Percentiles rank a stretch among this genome's conserved stretches.
Conservation (phyloP, 2,888 invertebrate species). For the Chrysolina americana region DNA sequence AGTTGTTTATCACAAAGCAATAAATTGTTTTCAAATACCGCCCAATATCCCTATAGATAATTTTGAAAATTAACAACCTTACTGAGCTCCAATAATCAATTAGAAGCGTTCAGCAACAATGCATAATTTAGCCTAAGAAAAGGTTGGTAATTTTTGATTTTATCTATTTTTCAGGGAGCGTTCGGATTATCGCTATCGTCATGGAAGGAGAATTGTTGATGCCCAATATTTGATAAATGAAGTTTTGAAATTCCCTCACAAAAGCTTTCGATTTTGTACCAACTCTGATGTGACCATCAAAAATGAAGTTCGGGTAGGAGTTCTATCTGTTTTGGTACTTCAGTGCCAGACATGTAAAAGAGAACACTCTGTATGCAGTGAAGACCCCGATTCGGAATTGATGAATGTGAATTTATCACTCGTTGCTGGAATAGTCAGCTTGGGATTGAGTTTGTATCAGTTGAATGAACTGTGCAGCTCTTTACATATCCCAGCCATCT, state of each 20-base stretch:
- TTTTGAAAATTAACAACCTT: slow-evolving; percentile 52
- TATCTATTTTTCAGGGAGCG: slow-evolving; percentile 51
- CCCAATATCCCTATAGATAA: slow-evolving; percentile 43
- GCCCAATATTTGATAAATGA: slow-evolving; percentile 54
- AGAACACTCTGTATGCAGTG: slow-evolving; percentile 53
- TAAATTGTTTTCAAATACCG: neutral
- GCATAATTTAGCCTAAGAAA: slow-evolving; percentile 22
- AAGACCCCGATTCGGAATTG: slow-evolving; percentile 53
- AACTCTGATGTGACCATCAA: slow-evolving; percentile 52
- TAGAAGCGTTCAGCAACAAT: neutral
- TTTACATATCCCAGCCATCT: slow-evolving; percentile 52
- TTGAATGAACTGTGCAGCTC: slow-evolving; percentile 56
- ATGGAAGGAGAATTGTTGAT: slow-evolving; percentile 56
- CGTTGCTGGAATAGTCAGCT: slow-evolving; percentile 55
- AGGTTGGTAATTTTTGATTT: slow-evolving; percentile 52
- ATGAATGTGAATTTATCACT: slow-evolving; percentile 56
- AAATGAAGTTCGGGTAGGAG: slow-evolving; percentile 55
- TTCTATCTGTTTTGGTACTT: slow-evolving; percentile 52
- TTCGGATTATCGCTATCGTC: slow-evolving; percentile 52
- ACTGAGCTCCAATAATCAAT: slow-evolving; percentile 2
- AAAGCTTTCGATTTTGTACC: slow-evolving; percentile 50
- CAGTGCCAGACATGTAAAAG: slow-evolving; percentile 51
- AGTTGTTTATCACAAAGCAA: neutral
- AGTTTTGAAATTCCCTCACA: slow-evolving; percentile 53
- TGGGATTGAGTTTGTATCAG: slow-evolving; percentile 53